Evolutionary conservation across 2,113 vertebrate genomes (phyloP).

Genomic region (Pelusios castaneus): DNA sequence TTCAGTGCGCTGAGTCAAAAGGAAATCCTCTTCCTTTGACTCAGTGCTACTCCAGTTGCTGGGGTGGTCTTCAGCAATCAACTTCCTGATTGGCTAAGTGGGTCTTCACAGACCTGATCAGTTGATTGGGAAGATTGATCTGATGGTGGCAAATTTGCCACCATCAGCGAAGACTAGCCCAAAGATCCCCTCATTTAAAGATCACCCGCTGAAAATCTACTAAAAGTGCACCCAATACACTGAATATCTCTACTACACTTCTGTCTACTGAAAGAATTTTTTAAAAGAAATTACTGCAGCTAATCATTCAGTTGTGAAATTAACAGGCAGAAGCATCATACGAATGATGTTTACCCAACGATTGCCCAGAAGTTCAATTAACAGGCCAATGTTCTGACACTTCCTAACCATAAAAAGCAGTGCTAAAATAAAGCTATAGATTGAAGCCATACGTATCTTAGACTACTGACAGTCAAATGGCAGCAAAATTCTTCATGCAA

Average conservation of each 20-base stretch:
- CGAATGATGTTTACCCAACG: neutral
- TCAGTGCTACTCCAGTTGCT: too few relatives aligned
- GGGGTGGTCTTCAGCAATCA: too few relatives aligned
- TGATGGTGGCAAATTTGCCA: too few relatives aligned
- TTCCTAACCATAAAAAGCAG: neutral
- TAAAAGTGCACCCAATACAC: constrained; percentile 24
- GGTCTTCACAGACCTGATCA: too few relatives aligned
- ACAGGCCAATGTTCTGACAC: neutral
- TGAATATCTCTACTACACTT: constrained; percentile 25
- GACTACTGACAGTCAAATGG: neutral
- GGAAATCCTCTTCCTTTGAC: too few relatives aligned
- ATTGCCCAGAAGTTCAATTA: neutral
- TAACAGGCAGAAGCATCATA: neutral
- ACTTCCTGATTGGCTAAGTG: too few relatives aligned
- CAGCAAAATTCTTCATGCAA: neutral
- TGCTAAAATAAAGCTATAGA: neutral
- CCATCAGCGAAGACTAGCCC: too few relatives aligned
- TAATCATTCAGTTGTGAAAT: neutral
- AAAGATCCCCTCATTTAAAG: neutral
- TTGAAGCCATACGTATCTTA: neutral
- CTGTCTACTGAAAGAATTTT: constrained; percentile 38
- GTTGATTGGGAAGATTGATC: too few relatives aligned
- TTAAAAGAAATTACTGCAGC: constrained; percentile 22
- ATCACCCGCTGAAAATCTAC: constrained; percentile 47
- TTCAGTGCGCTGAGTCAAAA: too few relatives aligned